Evolutionary conservation across 2,113 vertebrate genomes (phyloP), one percentile per base, ranked within the genome.

Genomic region (Parus major): DNA sequence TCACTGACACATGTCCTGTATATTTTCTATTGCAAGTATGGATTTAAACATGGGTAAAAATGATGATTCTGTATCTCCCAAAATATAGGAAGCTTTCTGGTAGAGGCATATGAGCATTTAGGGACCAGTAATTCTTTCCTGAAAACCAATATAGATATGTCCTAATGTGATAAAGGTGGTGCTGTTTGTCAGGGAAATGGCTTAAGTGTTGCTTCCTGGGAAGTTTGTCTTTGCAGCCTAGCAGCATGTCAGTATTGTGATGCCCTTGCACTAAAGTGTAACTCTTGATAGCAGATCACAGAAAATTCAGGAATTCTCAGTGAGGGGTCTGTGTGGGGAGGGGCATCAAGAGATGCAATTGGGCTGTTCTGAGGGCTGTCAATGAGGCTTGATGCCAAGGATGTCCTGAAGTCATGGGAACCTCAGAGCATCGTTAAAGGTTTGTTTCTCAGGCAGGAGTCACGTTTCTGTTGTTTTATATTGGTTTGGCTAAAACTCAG

Each of bases 301-400:
- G 64, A 52, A 91, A 52, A 60, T 35, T 50, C 29, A 23, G 24
- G 3, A 68, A 13, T 84, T 81, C 21, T 22, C 4, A 10, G 4
- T 42, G 53, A 59, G 12, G 23, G 15, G 6, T 77, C 29, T 82
- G 7, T 33, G 4, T 2, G 2, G 22, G 15, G 46, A 82, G 42
- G 5, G 36, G 17, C 2, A 41, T 44, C 24, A 24, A 52, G 42
- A 65, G 11, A 20, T 11, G 2, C 0, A 0, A 12, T 6, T 21
- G 27, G 25, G 18, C 36, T 15, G 15, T 44, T 60, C 15, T 46
- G n/a, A n/a, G 41, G 35, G 18, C 3, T 2, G 1, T 66, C 39
- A 31, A 1, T 57, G 47, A 70, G 35, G 9, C 36, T 61, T 69
- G 22, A 49, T 59, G 10, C 33, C 6, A 39, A 47, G 41, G 52